phyloP scores from a whole-genome alignment of 2,888 invertebrate species.

The Calliphora vomitoria region DNA sequence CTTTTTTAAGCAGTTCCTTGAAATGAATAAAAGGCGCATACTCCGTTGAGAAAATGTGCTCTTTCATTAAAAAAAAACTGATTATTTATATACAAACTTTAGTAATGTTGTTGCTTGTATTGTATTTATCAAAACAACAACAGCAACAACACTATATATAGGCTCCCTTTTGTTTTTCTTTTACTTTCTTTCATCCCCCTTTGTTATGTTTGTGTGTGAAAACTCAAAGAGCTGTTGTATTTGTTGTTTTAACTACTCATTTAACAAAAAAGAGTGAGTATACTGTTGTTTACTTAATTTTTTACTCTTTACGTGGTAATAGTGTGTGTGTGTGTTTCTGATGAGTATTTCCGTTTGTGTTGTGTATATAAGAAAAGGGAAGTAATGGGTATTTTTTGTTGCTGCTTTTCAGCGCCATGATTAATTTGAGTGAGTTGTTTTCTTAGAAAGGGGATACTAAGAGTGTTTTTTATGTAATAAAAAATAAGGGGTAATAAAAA shows the following conservation, averaged over 20 bases:
- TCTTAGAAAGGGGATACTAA: conserved; percentile 46
- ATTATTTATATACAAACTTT: conserved; percentile 26
- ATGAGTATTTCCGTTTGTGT: conserved; percentile 58
- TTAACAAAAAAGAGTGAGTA: conserved; percentile 53
- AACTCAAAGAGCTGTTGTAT: conserved; percentile 16
- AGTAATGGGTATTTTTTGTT: conserved; percentile 56
- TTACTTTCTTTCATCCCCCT: conserved; percentile 59
- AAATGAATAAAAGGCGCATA: conserved; percentile 55
- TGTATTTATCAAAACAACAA: neutral
- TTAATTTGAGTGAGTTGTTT: conserved; percentile 26
- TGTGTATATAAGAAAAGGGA: conserved; percentile 44
- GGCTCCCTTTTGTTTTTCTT: conserved; percentile 63
- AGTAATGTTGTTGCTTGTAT: conserved; percentile 4
- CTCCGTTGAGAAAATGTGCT: conserved; percentile 50
- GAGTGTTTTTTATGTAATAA: conserved; percentile 16
- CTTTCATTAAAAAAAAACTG: conserved; percentile 15
- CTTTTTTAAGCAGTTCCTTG: conserved; percentile 54
- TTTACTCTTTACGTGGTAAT: conserved; percentile 39
- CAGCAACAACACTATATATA: conserved; percentile 4
- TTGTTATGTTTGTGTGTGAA: neutral
- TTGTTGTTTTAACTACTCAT: conserved; percentile 22
- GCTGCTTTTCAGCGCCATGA: conserved; percentile 18
- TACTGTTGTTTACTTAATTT: neutral
- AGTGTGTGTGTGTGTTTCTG: neutral
- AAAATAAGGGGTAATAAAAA: conserved; percentile 34